A percentile compares a stretch with the other conserved stretches of the same genome.
phyloP scores from a whole-genome alignment of 1,140 invertebrate genomes.

The Dufourea novaeangliae region DNA sequence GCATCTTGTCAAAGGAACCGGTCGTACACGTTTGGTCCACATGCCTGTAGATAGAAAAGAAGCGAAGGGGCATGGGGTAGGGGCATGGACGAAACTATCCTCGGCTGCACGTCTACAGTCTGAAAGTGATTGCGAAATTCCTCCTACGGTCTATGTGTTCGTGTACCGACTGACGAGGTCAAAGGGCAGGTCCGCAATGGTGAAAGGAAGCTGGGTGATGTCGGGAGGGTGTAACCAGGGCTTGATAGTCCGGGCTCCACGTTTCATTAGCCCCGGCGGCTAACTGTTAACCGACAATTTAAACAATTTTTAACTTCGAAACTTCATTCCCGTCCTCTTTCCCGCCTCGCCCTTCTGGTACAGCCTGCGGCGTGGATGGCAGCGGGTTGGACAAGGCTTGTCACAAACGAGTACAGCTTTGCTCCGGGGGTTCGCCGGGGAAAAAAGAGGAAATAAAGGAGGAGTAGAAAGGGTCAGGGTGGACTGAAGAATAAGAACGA shows the following conservation, averaged over 20 bases:
- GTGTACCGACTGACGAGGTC: conserved; percentile 61
- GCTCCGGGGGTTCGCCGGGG: not conserved
- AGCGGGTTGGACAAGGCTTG: conserved; percentile 59
- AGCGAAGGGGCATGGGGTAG: not conserved
- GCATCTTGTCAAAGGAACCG: not conserved
- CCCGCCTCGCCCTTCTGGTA: too few species aligned
- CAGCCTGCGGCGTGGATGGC: conserved; percentile 58
- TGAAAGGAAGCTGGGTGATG: conserved; percentile 36
- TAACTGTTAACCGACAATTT: conserved; percentile 81
- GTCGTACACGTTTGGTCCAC: not conserved
- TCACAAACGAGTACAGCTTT: conserved; percentile 53
- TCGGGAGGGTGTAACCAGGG: conserved; percentile 52
- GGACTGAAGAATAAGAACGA: not conserved
- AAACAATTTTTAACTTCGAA: conserved; percentile 80
- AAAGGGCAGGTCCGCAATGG: conserved; percentile 48
- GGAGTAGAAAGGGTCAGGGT: not conserved
- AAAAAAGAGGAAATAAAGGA: conserved; percentile 44
- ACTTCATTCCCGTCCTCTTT: conserved; percentile 44
- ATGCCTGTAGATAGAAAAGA: not conserved
- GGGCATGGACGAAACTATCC: conserved; percentile 21
- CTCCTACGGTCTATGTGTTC: conserved; percentile 61
- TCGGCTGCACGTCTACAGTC: conserved; percentile 31
- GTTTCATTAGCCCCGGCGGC: conserved; percentile 79
- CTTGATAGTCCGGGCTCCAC: conserved; percentile 67
- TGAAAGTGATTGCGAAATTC: conserved; percentile 65